Conservation (phyloP, 2,888 invertebrate genomes). For the Linhomoeus sp. region DNA sequence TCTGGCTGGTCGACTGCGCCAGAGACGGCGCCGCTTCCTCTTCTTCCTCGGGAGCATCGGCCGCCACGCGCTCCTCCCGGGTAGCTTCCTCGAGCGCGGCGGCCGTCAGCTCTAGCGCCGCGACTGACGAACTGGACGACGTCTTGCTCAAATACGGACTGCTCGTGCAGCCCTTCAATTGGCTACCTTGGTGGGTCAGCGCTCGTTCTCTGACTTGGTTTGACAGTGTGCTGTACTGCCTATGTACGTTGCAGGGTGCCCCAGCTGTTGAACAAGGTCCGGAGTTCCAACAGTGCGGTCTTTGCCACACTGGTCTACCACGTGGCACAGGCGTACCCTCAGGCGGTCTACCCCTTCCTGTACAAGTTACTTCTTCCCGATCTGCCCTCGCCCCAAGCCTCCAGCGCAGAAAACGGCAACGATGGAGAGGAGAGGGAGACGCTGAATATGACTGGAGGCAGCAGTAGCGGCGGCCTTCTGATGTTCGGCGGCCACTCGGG, state of each 20-base stretch:
- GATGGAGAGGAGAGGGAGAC: no score
- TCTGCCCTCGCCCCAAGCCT: no score
- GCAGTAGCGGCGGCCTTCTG: no score
- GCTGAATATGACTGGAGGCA: no score
- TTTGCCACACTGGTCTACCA: not conserved
- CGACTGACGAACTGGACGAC: conserved; percentile 9
- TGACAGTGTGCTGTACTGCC: not conserved
- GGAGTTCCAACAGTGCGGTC: not conserved
- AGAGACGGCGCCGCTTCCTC: no score
- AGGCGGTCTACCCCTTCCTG: conserved; percentile 1
- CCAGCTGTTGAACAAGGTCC: conserved; percentile 10
- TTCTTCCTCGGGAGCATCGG: not conserved
- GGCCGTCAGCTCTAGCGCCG: not conserved
- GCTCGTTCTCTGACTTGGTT: not conserved
- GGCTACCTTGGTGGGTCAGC: conserved; percentile 15
- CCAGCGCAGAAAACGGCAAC: no score
- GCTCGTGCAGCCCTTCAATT: conserved; percentile 14
- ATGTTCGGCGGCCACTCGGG: no score
- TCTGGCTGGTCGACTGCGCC: conserved; percentile 2
- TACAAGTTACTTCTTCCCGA: not conserved
- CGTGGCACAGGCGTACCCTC: conserved; percentile 3
- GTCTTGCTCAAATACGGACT: conserved; percentile 10
- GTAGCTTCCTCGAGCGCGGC: not conserved
- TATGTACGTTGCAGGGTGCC: conserved; percentile 9
- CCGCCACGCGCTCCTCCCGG: not conserved